Evolutionary conservation across 1,140 invertebrate species (phyloP).

Genomic region (Saccostrea echinata): DNA sequence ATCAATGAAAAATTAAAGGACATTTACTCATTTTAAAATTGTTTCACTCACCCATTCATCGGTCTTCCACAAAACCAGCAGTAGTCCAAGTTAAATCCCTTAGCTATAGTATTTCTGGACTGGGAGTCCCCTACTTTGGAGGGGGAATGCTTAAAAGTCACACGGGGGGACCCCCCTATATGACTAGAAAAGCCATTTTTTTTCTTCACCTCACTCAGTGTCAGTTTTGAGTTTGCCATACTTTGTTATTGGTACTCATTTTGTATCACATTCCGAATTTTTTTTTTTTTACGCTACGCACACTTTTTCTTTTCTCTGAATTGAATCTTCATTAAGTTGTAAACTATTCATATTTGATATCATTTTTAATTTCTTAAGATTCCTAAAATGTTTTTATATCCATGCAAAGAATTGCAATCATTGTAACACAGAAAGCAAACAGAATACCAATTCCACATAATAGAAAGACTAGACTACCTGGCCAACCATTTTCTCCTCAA

Average conservation of each 20-base stretch:
- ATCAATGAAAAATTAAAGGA: no score
- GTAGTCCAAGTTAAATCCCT: slow-evolving; percentile 73
- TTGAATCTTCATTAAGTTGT: not conserved
- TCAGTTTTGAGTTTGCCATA: slow-evolving; percentile 23
- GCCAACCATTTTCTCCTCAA: not conserved
- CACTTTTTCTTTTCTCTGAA: not conserved
- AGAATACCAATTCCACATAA: not conserved
- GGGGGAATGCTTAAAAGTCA: slow-evolving; percentile 27
- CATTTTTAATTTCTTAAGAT: not conserved
- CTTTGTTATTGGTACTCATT: not conserved
- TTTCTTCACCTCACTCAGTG: slow-evolving; percentile 32
- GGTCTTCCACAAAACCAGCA: slow-evolving; percentile 77
- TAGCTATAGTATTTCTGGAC: slow-evolving; percentile 68
- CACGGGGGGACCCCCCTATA: slow-evolving; percentile 2
- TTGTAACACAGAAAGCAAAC: not conserved
- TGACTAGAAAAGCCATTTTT: slow-evolving; percentile 50
- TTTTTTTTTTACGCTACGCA: not conserved
- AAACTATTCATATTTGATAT: not conserved
- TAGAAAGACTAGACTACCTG: not conserved
- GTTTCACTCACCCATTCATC: slow-evolving; percentile 62
- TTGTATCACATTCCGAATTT: not conserved
- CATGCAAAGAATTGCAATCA: not conserved
- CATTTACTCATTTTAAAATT: not conserved
- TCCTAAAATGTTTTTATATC: not conserved
- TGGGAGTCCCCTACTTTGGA: slow-evolving; percentile 56